Evolutionary conservation across 2,797 vertebrate genomes (phyloP).

Genomic region (Eulemur coronatus): DNA sequence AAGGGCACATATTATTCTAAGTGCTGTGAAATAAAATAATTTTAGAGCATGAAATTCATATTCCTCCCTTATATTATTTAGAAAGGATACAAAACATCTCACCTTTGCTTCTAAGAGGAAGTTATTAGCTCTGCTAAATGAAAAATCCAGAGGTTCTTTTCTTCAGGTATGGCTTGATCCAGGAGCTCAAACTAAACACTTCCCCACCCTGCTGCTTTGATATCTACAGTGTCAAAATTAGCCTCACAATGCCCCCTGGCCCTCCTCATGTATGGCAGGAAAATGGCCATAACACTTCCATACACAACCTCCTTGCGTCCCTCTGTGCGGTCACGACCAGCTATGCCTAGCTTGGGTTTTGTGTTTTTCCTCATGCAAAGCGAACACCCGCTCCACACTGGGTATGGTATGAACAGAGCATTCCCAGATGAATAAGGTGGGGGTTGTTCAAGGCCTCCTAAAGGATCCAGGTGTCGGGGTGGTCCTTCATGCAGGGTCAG

Average conservation of each 20-base stretch:
- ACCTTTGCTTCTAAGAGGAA: not conserved
- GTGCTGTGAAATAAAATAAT: not conserved
- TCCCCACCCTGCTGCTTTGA: not conserved
- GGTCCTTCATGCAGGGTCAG: not conserved
- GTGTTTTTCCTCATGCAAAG: not conserved
- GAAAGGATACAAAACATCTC: not conserved
- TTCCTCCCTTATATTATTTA: not conserved
- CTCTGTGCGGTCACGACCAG: not conserved
- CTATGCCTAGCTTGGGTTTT: not conserved
- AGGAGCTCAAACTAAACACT: not conserved
- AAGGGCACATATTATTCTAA: not conserved
- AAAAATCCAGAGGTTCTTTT: not conserved
- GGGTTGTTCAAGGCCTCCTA: not conserved
- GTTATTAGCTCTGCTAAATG: not conserved
- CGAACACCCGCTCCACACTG: not conserved
- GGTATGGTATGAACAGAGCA: not conserved
- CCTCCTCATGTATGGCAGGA: not conserved
- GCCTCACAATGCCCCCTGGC: not conserved
- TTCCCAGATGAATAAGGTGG: not conserved
- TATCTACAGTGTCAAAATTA: not conserved
- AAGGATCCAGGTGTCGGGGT: not conserved
- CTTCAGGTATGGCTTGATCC: not conserved
- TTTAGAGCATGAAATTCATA: not conserved
- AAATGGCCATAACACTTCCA: not conserved
- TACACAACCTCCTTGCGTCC: not conserved